Percentiles rank a stretch among this genome's conserved stretches.
phyloP scores from a whole-genome alignment of 1,140 invertebrate genomes.

The Pseudoatta argentina region DNA sequence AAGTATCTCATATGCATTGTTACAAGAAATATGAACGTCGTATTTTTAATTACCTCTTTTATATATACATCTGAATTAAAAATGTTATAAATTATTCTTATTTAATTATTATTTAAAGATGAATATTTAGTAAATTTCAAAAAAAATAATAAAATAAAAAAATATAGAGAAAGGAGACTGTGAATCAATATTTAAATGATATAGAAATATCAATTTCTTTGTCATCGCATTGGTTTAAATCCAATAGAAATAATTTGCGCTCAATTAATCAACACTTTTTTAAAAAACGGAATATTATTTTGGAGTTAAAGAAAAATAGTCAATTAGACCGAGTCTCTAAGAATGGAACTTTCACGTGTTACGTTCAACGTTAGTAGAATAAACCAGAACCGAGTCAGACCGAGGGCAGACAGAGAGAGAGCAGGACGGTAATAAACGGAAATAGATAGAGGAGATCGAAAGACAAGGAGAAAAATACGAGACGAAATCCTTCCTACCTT shows the following conservation, averaged over 20 bases:
- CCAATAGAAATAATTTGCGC: background rate
- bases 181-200: background rate
- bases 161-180: background rate
- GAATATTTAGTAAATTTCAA: background rate
- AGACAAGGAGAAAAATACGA: conserved; percentile 60
- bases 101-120: background rate
- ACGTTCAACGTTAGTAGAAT: conserved; percentile 55
- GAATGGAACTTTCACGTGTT: conserved; percentile 6
- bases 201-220: conserved; percentile 2
- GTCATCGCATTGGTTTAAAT: background rate
- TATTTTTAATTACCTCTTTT: no score
- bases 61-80: no score
- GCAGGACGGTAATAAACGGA: conserved; percentile 1
- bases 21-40: background rate
- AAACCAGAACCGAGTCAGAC: conserved; percentile 42
- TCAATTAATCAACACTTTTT: conserved; percentile 24
- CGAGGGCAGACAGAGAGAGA: background rate
- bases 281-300: conserved; percentile 33
- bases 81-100: no score
- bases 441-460: conserved; percentile 28
- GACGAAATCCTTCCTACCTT: conserved; percentile 45
- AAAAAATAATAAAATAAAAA: background rate
- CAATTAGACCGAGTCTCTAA: conserved; percentile 66
- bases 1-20: background rate
- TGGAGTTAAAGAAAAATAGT: conserved; percentile 18